Conservation (phyloP, 2,888 invertebrate genomes). For the Diachrysia chrysitis region DNA sequence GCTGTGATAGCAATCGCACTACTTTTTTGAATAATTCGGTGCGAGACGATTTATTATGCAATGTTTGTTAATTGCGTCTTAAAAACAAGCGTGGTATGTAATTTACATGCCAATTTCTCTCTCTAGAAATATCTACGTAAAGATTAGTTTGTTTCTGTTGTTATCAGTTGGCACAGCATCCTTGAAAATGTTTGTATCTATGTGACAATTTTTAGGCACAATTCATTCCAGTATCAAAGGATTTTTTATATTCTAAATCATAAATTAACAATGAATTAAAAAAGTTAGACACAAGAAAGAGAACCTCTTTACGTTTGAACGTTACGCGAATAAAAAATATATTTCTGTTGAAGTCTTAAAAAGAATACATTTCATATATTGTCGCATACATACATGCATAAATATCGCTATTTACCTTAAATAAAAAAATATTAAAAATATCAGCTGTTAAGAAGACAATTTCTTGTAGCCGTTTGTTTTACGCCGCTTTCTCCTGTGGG, state of each 20-base stretch:
- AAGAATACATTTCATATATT: background rate
- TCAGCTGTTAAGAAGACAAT: background rate
- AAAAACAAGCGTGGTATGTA: slow-evolving; percentile 11
- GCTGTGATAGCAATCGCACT: slow-evolving; percentile 46
- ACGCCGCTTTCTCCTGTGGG: background rate
- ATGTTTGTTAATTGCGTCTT: slow-evolving; percentile 35
- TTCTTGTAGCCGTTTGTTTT: background rate
- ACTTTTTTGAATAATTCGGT: slow-evolving; percentile 38
- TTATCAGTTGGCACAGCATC: background rate
- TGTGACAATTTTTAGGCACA: slow-evolving; percentile 3
- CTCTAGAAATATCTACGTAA: background rate
- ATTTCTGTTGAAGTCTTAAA: background rate
- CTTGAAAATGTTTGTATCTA: background rate
- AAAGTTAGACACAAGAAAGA: background rate
- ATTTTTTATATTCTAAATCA: background rate
- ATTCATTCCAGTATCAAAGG: background rate
- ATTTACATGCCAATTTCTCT: slow-evolving; percentile 18
- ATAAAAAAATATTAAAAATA: background rate
- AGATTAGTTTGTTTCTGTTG: slow-evolving; percentile 2
- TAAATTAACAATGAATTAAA: background rate
- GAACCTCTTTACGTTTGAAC: background rate
- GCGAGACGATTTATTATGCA: slow-evolving; percentile 38
- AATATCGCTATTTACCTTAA: background rate
- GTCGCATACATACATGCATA: background rate
- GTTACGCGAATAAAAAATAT: background rate